Evolutionary conservation across 2,888 invertebrate species (phyloP).

Genomic region (Heliconius hortense): DNA sequence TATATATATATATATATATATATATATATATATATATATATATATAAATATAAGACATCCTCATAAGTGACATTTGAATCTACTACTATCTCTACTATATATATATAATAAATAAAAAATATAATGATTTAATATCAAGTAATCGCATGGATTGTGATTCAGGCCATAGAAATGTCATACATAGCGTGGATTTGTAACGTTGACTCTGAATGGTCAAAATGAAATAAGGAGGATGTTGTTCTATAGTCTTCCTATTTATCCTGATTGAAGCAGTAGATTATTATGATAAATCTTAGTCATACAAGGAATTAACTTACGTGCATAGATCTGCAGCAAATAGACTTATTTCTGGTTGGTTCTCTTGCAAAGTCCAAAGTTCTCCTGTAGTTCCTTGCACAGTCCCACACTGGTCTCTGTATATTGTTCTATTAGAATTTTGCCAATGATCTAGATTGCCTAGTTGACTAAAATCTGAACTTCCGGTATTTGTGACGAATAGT

Average conservation of each 20-base stretch:
- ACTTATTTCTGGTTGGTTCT: slow-evolving; percentile 78
- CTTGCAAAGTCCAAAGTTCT: slow-evolving; percentile 90
- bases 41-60: too few species aligned
- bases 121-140: too few species aligned
- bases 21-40: too few species aligned
- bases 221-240: too few species aligned
- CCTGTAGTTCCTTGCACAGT: slow-evolving; percentile 87
- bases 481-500: slow-evolving; percentile 88
- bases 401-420: slow-evolving; percentile 85
- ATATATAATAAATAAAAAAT: too few species aligned
- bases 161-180: neutral
- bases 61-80: too few species aligned
- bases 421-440: slow-evolving; percentile 83
- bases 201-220: neutral
- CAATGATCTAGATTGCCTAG: slow-evolving; percentile 87
- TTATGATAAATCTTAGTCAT: too few species aligned
- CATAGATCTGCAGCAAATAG: slow-evolving; percentile 91
- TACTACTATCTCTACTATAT: too few species aligned
- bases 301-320: slow-evolving; percentile 79
- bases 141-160: neutral
- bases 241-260: neutral
- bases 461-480: slow-evolving; percentile 82
- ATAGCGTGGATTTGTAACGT: neutral
- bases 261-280: neutral
- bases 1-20: too few species aligned